phyloP scores from a whole-genome alignment of 1,140 invertebrate species.

The Hyphantria cunea region DNA sequence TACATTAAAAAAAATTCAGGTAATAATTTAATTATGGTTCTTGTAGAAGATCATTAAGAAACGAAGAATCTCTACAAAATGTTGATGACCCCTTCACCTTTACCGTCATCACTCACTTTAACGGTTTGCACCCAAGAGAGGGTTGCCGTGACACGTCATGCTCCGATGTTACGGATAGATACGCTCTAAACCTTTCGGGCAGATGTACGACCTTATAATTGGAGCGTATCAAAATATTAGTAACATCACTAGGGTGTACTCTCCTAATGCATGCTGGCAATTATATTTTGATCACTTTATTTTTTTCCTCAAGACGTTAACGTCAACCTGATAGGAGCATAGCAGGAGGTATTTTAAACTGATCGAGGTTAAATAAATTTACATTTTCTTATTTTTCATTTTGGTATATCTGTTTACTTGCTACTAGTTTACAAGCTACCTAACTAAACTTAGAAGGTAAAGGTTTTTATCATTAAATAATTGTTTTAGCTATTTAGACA shows the following conservation, averaged over 20 bases:
- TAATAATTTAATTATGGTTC: too few species aligned
- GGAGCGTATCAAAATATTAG: constrained; percentile 76
- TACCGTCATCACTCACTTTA: constrained; percentile 74
- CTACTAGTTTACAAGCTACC: too few species aligned
- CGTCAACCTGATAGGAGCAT: background rate
- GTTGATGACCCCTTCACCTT: constrained; percentile 50
- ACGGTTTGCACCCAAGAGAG: constrained; percentile 72
- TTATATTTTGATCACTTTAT: constrained; percentile 17
- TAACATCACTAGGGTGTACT: constrained; percentile 25
- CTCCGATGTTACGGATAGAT: constrained; percentile 71
- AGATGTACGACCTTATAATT: constrained; percentile 71
- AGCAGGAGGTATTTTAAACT: background rate
- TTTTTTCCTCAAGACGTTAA: constrained; percentile 3
- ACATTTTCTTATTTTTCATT: background rate
- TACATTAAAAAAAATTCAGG: too few species aligned
- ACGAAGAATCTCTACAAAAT: constrained; percentile 18
- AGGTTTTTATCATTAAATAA: too few species aligned
- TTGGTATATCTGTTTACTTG: too few species aligned
- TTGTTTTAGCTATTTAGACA: too few species aligned
- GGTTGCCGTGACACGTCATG: constrained; percentile 68
- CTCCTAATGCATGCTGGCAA: constrained; percentile 16
- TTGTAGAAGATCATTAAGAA: too few species aligned
- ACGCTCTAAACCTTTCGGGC: constrained; percentile 60
- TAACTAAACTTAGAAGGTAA: too few species aligned
- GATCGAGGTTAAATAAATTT: background rate